Conservation (phyloP, 2,797 vertebrate genomes). For the Sylvia borin region DNA sequence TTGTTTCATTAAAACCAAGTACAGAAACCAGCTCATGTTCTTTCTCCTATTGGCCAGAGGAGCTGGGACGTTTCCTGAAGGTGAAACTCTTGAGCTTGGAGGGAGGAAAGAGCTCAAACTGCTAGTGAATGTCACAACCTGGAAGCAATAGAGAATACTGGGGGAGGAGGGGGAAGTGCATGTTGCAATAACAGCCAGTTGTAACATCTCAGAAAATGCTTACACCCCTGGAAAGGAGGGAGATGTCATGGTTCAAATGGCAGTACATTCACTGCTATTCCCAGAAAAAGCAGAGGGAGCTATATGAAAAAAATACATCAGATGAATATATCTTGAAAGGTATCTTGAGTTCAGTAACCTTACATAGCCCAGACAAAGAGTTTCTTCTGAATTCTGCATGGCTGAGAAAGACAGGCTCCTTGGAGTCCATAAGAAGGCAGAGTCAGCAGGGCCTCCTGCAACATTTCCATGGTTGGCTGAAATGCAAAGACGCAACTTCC, state of each 20-base stretch:
- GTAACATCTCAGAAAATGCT: neutral
- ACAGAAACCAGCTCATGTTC: neutral
- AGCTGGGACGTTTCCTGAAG: neutral
- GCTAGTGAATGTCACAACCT: neutral
- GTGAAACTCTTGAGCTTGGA: neutral
- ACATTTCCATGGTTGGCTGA: neutral
- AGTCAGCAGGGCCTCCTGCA: neutral
- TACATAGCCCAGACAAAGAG: neutral
- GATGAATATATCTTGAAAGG: neutral
- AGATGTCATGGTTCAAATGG: neutral
- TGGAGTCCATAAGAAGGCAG: neutral
- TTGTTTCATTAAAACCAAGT: neutral
- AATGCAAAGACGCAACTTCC: neutral
- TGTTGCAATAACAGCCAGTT: neutral
- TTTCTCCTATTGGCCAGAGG: neutral
- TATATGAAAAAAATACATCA: neutral
- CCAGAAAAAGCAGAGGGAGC: neutral
- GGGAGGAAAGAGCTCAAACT: neutral
- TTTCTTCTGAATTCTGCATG: neutral
- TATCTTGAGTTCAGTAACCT: neutral
- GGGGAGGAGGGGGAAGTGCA: fast-evolving
- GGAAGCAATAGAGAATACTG: neutral
- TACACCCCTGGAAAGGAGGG: neutral
- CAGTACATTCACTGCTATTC: neutral
- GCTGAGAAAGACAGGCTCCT: neutral